Percentiles rank a stretch among this genome's conserved stretches.
Conservation (phyloP, 2,888 invertebrate genomes). For the Chrysolina oricalcia region DNA sequence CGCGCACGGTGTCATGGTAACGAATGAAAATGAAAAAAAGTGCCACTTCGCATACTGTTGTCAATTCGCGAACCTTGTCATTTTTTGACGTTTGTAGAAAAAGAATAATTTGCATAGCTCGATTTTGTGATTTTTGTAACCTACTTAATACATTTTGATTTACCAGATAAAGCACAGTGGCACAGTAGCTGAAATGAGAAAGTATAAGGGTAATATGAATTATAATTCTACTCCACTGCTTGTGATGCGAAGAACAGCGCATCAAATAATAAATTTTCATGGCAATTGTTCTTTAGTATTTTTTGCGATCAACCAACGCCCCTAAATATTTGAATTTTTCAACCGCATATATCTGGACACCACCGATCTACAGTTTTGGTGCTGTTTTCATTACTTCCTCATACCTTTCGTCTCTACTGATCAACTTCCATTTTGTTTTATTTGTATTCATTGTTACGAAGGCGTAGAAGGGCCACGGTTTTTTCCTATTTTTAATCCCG, state of each 20-base stretch:
- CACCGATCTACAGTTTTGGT: not conserved
- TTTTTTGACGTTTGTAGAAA: no score
- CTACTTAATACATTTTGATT: not conserved
- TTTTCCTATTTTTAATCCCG: no score
- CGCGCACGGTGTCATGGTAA: no score
- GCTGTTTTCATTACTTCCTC: not conserved
- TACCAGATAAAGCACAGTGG: not conserved
- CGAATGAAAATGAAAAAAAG: no score
- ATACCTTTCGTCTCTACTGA: not conserved
- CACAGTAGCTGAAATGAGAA: not conserved
- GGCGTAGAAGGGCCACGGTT: no score
- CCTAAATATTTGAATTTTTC: not conserved
- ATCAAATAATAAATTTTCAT: not conserved
- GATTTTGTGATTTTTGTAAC: no score
- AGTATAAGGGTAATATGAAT: not conserved
- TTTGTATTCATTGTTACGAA: no score
- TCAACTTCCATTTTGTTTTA: not conserved
- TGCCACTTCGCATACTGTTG: no score
- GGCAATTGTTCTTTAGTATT: not conserved
- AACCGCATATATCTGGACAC: not conserved
- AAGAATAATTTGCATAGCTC: no score
- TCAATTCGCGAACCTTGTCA: no score
- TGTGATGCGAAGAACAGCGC: not conserved
- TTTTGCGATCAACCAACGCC: no score
- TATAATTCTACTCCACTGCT: not conserved